Evolutionary conservation across 2,888 invertebrate genomes (phyloP).

Genomic region (Mystacides longicornis): DNA sequence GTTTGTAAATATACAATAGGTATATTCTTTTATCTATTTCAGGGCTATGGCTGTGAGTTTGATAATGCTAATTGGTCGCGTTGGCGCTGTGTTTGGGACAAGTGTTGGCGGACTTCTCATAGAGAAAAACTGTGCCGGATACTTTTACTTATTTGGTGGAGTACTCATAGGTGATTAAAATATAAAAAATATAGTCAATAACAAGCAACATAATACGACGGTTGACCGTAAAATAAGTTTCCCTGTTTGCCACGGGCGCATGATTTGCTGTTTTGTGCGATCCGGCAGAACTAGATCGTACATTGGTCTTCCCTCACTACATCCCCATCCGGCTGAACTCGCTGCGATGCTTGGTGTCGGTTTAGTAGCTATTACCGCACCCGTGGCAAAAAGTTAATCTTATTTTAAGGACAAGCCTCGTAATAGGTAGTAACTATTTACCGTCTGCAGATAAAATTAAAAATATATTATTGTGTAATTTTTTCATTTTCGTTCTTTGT

Average conservation of each 20-base stretch:
- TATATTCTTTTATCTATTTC: constrained; percentile 26
- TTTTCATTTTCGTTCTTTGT: too few species aligned
- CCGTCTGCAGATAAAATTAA: too few species aligned
- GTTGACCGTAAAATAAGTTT: background rate
- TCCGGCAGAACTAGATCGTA: too few species aligned
- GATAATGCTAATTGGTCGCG: constrained; percentile 48
- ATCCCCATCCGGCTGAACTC: too few species aligned
- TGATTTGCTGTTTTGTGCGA: background rate
- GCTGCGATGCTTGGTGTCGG: too few species aligned
- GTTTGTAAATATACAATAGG: background rate
- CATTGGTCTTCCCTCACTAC: too few species aligned
- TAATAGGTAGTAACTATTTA: too few species aligned
- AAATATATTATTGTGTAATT: too few species aligned
- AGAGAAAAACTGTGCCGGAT: constrained; percentile 48
- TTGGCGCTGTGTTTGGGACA: constrained; percentile 52
- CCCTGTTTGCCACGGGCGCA: too few species aligned
- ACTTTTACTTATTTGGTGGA: constrained; percentile 49
- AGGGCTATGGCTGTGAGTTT: constrained; percentile 55
- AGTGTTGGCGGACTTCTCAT: constrained; percentile 52
- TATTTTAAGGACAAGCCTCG: too few species aligned
- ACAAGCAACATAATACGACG: background rate
- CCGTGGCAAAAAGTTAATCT: too few species aligned
- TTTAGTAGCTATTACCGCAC: too few species aligned
- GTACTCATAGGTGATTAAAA: constrained; percentile 37
- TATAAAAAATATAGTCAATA: background rate